These are phyloP conservation scores for Sebastes itinus DNA, from an alignment of 2,797 vertebrate genomes.

Conservation along the genomic window DNA sequence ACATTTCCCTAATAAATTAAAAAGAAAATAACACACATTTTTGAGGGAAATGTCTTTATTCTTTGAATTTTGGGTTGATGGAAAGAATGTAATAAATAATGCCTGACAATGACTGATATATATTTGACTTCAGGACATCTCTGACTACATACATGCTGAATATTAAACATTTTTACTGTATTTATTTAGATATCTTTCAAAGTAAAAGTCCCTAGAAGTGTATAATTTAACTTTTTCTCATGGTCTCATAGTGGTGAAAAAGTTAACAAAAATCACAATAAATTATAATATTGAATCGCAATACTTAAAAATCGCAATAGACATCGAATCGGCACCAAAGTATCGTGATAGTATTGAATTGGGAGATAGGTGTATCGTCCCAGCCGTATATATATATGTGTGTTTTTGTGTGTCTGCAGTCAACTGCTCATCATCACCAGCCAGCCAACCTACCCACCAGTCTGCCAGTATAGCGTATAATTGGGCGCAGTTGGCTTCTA, in stretches of 20 bases:
- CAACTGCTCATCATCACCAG: constrained; percentile 34
- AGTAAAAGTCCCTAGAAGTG: neutral
- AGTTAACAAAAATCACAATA: neutral
- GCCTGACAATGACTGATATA: neutral
- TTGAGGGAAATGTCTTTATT: neutral
- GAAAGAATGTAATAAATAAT: neutral
- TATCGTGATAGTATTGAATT: accelerated
- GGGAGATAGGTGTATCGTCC: neutral
- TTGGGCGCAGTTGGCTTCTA: constrained; percentile 75
- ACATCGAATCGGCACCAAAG: neutral
- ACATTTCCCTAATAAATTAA: neutral
- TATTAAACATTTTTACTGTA: neutral
- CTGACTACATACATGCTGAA: too few species aligned
- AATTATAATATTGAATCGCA: neutral
- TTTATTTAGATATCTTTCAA: neutral
- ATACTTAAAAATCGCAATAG: too few species aligned
- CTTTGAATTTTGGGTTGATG: neutral
- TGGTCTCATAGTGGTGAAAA: neutral
- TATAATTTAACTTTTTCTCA: neutral
- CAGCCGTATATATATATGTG: neutral
- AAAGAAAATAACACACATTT: too few species aligned
- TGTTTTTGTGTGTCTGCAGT: constrained; percentile 3
- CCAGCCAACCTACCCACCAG: constrained; percentile 39
- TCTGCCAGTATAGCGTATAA: constrained; percentile 63
- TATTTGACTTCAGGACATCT: too few species aligned